A percentile compares a stretch with the other conserved stretches of the same genome.
Conservation (phyloP, 1,140 invertebrate species). For the Drosophila suzukii region DNA sequence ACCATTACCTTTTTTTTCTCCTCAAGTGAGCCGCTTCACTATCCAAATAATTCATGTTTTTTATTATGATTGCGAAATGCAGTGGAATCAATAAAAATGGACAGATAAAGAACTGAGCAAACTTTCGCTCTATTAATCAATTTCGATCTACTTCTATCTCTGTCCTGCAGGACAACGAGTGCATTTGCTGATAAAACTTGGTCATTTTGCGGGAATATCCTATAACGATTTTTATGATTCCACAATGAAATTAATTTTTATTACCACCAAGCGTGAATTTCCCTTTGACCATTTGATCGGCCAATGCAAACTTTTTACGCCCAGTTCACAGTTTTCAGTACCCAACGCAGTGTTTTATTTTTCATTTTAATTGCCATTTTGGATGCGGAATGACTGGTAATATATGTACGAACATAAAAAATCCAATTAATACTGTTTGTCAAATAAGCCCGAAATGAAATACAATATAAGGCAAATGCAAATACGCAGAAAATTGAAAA, state of each 20-base stretch:
- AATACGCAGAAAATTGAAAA: slow-evolving; percentile 42
- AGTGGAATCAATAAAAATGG: slow-evolving; percentile 23
- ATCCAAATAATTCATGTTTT: slow-evolving; percentile 51
- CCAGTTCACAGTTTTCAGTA: neutral
- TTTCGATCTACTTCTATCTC: slow-evolving; percentile 23
- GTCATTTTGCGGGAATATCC: slow-evolving; percentile 55
- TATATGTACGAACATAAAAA: slow-evolving; percentile 50
- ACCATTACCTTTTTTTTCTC: slow-evolving; percentile 33
- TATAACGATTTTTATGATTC: slow-evolving; percentile 52
- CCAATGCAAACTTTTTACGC: slow-evolving; percentile 30
- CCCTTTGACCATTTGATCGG: slow-evolving; percentile 48
- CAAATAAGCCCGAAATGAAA: slow-evolving; percentile 56
- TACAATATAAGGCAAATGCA: slow-evolving; percentile 50
- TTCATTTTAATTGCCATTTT: slow-evolving; percentile 59
- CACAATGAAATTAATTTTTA: slow-evolving; percentile 62
- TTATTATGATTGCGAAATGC: slow-evolving; percentile 41
- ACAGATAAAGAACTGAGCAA: slow-evolving; percentile 47
- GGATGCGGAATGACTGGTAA: slow-evolving; percentile 45
- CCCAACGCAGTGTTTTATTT: slow-evolving; percentile 30
- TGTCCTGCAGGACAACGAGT: slow-evolving; percentile 6
- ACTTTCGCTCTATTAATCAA: slow-evolving; percentile 53
- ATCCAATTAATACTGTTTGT: slow-evolving; percentile 70
- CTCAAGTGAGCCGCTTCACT: slow-evolving; percentile 37
- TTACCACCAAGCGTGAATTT: slow-evolving; percentile 53
- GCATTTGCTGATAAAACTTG: slow-evolving; percentile 59